Base-by-base conservation (phyloP, 2,113 vertebrate genomes). In the Oryzias javanicus region DNA sequence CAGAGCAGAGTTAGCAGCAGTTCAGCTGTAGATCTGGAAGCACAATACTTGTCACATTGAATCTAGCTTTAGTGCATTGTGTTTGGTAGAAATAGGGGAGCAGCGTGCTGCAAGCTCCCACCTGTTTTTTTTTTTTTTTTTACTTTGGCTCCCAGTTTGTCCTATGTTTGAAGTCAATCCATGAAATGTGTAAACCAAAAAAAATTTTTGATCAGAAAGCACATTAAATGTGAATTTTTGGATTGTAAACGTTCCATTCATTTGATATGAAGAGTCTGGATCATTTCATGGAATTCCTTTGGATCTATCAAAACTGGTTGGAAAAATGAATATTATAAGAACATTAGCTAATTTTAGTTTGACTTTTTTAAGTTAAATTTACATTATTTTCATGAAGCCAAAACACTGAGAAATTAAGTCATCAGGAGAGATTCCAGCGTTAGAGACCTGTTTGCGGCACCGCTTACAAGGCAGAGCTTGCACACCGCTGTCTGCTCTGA, bases 401-500 rank as follows among this genome's bases (percentile, higher is more conserved):
- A 72, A 64, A 55, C 25, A 59, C 51, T 17, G 12, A 41, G 18
- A 69, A 5, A 3, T 45, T 61, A 65, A 71, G 56, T 49, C 64
- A 73, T 72, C 61, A 56, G 46, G 53, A 70, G 71, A 85, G 67
- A 84, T 80, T 82, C 73, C 71, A 82, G 61, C 64, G 42, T 64
- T 47, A 55, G 52, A 76, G 84, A 83, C 64, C 65, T 79, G 71
- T 57, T 78, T 61, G 64, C 61, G 82, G 76, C 64, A 75, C 82
- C 80, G 82, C 82, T 89, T 86, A 86, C 89, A 91, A 90, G 89
- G 89, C 81, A 88, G 83, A 90, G 85, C 87, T 75, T 83, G 85
- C 86, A 77, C 78, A 74, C 64, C 6, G 70, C 81, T 84, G 86
- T 89, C 86, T 90, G 89, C 89, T 90, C 88, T 83, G 81, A 91